Evolutionary conservation across 2,797 vertebrate species (phyloP).

Genomic region (Schizopygopsis malacanthus): DNA sequence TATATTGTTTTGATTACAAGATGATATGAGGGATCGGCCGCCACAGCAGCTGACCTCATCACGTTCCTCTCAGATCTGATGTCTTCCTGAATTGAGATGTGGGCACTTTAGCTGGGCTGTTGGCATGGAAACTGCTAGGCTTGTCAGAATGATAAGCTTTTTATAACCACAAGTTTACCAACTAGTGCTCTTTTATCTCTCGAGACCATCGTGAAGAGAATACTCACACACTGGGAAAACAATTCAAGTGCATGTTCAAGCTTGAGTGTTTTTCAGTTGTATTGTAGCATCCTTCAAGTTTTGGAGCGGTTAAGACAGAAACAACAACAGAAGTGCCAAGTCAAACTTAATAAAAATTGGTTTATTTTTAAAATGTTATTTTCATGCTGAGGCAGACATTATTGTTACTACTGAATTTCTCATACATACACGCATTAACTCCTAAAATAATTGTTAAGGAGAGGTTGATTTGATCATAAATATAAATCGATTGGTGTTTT

Average conservation of each 20-base stretch:
- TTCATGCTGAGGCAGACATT: neutral
- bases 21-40: neutral
- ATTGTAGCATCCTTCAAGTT: neutral
- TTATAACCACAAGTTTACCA: constrained; percentile 46
- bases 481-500: neutral
- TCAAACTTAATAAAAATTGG: neutral
- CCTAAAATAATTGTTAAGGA: neutral
- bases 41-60: neutral
- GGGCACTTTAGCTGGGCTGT: constrained; percentile 47
- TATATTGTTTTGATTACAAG: neutral
- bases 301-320: neutral
- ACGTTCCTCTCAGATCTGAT: constrained; percentile 25
- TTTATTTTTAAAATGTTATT: neutral
- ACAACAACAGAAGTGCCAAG: neutral
- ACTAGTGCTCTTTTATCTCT: constrained; percentile 23
- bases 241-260: neutral
- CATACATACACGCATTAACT: neutral
- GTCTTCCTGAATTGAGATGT: constrained; percentile 10
- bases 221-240: neutral
- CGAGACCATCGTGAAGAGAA: constrained; percentile 7
- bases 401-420: neutral
- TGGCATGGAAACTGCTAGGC: constrained; percentile 65
- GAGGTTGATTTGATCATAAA: neutral
- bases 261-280: constrained; percentile 9
- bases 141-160: constrained; percentile 58